Conservation (phyloP, 1,140 invertebrate species). For the Helicorthomorpha holstii region DNA sequence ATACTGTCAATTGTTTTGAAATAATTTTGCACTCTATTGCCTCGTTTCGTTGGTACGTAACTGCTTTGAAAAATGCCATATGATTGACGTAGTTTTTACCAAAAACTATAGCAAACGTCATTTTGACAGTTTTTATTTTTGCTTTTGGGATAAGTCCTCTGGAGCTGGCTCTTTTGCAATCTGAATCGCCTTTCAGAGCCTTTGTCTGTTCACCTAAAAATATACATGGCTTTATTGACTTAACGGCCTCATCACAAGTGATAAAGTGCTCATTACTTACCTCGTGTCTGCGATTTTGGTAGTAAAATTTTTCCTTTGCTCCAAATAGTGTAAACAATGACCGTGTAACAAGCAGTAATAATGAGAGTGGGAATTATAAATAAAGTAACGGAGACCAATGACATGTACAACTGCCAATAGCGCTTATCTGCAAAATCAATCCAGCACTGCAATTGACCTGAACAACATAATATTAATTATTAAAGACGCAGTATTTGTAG, state of each 20-base stretch:
- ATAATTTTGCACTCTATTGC: too few relatives aligned
- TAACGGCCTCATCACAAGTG: too few relatives aligned
- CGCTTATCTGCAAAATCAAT: conserved; percentile 55
- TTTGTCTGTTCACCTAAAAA: background rate
- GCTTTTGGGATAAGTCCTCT: conserved; percentile 78
- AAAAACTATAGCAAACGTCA: conserved; percentile 90
- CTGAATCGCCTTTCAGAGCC: conserved; percentile 16
- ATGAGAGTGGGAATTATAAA: conserved; percentile 78
- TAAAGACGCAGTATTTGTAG: too few relatives aligned
- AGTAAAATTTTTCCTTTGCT: conserved; percentile 38
- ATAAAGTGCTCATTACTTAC: too few relatives aligned
- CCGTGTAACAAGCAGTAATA: conserved; percentile 74
- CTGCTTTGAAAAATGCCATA: too few relatives aligned
- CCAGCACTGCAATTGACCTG: conserved; percentile 71
- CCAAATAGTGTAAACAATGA: conserved; percentile 88
- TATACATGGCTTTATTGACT: too few relatives aligned
- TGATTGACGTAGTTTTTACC: too few relatives aligned
- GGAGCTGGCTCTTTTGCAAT: conserved; percentile 27
- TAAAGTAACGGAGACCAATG: conserved; percentile 56
- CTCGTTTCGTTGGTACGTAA: too few relatives aligned
- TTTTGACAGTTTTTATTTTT: conserved; percentile 93
- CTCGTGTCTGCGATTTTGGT: background rate
- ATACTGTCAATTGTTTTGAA: background rate
- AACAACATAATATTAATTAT: too few relatives aligned
- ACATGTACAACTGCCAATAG: conserved; percentile 81